These are phyloP conservation scores for Erebia palarica DNA, from an alignment of 2,888 invertebrate species.

Conservation along the genomic window DNA sequence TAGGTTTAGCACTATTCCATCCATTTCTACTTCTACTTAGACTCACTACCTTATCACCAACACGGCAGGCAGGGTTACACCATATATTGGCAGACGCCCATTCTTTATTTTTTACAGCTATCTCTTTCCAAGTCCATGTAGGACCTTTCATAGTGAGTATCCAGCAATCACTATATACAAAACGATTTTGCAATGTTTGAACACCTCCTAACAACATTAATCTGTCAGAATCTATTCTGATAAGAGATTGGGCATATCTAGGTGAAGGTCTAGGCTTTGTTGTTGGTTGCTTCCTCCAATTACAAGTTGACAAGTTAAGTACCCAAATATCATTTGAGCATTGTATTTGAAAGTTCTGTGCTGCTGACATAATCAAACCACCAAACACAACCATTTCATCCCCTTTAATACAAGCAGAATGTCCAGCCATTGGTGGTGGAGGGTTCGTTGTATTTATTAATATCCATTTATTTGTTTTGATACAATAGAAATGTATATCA, in stretches of 20 bases:
- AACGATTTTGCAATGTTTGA: slow-evolving; percentile 89
- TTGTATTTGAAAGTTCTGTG: slow-evolving; percentile 72
- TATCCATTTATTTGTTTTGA: slow-evolving; percentile 90
- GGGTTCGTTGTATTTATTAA: slow-evolving; percentile 85
- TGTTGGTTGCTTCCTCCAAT: slow-evolving; percentile 90
- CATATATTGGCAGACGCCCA: slow-evolving; percentile 94
- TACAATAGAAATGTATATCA: slow-evolving; percentile 94
- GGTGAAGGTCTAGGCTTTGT: slow-evolving; percentile 87
- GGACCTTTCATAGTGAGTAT: slow-evolving; percentile 89
- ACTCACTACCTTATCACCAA: slow-evolving; percentile 89
- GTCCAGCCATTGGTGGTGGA: slow-evolving; percentile 94
- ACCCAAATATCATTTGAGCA: slow-evolving; percentile 95
- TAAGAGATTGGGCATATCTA: slow-evolving; percentile 96
- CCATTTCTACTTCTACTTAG: slow-evolving; percentile 84
- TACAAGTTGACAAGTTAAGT: slow-evolving; percentile 88
- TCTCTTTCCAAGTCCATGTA: slow-evolving; percentile 88
- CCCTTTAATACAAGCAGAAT: slow-evolving; percentile 93
- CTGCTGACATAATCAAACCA: slow-evolving; percentile 82
- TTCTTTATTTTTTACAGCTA: slow-evolving; percentile 89
- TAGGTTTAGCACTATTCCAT: slow-evolving; percentile 77
- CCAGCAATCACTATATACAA: slow-evolving; percentile 95
- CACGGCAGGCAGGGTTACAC: slow-evolving; percentile 95
- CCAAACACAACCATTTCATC: slow-evolving; percentile 93
- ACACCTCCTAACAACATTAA: slow-evolving; percentile 93
- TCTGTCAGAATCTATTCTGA: slow-evolving; percentile 89